phyloP scores from a whole-genome alignment of 2,888 invertebrate species.

The Parochlus steinenii region DNA sequence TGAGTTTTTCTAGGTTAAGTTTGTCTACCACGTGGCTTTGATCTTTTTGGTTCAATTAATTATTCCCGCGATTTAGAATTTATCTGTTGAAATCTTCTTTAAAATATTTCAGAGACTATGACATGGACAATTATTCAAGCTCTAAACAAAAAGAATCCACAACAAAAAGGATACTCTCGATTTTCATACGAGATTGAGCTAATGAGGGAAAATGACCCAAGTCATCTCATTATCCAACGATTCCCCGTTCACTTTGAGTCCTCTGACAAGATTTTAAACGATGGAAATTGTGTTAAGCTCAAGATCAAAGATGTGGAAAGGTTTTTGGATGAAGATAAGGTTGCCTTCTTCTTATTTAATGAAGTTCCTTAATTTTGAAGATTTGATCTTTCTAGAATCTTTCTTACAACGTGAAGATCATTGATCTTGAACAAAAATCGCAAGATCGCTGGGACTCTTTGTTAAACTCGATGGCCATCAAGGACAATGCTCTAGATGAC shows the following conservation, averaged over 20 bases:
- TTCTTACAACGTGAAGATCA: slow-evolving; percentile 3
- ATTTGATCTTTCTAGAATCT: slow-evolving; percentile 4
- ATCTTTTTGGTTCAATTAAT: slow-evolving; percentile 1
- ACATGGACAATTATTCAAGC: slow-evolving; percentile 26
- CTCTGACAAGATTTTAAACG: slow-evolving; percentile 25
- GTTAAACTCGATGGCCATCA: neutral
- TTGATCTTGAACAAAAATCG: neutral
- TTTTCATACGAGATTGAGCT: slow-evolving; percentile 28
- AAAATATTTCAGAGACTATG: slow-evolving; percentile 1
- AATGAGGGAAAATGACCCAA: slow-evolving; percentile 23
- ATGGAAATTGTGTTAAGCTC: slow-evolving; percentile 27
- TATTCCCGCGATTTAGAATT: neutral
- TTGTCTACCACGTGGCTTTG: neutral
- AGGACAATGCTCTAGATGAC: neutral
- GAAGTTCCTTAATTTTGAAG: neutral
- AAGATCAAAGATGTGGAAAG: slow-evolving; percentile 22
- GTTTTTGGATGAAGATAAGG: slow-evolving; percentile 23
- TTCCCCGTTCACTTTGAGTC: slow-evolving; percentile 28
- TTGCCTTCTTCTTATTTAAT: slow-evolving; percentile 14
- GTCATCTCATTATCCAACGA: slow-evolving; percentile 25
- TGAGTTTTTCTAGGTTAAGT: neutral
- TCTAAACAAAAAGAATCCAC: slow-evolving; percentile 18
- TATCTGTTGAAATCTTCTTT: neutral
- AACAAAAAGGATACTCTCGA: slow-evolving; percentile 21
- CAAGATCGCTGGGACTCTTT: slow-evolving; percentile 9